phyloP scores from a whole-genome alignment of 2,888 invertebrate genomes.

The Lasioglossum leucozonium region DNA sequence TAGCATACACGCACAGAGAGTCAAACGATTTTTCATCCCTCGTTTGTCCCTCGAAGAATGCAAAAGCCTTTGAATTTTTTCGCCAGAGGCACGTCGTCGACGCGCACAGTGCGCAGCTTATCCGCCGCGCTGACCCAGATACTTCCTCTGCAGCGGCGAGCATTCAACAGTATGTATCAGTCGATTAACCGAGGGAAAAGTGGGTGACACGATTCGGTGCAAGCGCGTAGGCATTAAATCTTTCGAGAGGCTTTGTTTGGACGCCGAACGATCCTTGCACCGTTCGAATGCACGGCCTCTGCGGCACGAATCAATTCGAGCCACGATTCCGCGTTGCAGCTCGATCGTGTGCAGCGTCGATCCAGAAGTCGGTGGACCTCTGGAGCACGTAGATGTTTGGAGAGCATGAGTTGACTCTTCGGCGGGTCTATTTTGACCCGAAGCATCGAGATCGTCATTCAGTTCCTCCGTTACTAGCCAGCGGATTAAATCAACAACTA shows the following conservation, averaged over 20 bases:
- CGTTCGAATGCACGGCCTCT: not conserved
- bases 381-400: not conserved
- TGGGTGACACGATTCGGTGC: conserved; percentile 1
- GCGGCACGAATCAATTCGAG: not conserved
- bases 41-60: not conserved
- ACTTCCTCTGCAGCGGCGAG: not conserved
- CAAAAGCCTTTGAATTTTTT: conserved; percentile 18
- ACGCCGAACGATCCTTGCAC: not conserved
- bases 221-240: not conserved
- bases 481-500: too few relatives aligned
- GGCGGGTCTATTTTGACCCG: too few relatives aligned
- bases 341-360: not conserved
- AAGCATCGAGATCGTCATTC: too few relatives aligned
- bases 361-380: not conserved
- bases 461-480: too few relatives aligned
- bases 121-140: conserved; percentile 15
- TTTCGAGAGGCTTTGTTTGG: not conserved
- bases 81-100: not conserved
- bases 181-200: conserved; percentile 17
- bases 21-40: not conserved
- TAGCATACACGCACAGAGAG: not conserved
- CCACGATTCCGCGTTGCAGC: not conserved
- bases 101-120: not conserved
- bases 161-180: conserved; percentile 6
- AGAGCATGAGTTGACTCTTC: not conserved